Evolutionary conservation across 2,797 vertebrate species (phyloP), one percentile per base, ranked within the genome.

Genomic region (Cirrhinus molitorella): DNA sequence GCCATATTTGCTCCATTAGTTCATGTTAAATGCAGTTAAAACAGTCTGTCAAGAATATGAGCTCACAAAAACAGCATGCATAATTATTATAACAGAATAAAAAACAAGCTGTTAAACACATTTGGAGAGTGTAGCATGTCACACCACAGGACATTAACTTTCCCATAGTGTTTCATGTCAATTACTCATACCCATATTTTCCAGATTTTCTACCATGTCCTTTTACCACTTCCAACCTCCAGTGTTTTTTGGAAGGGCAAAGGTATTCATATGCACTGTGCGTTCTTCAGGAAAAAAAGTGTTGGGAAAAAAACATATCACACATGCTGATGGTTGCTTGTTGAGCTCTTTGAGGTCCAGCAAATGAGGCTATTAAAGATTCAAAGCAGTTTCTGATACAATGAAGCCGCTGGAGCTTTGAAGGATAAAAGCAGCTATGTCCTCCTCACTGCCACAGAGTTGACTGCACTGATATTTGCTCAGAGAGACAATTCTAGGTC

Each of bases 311-410:
- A 67, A 83, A 28, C 14, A 66, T 5, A 51, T 51, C 45, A 66
- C 45, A 67, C 19, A 55, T 67, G 49, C 61, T 83, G 72, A 43
- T 67, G 61, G 72, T 34, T 53, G 81, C 63, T 76, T 76, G 81
- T 76, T 43, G 49, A 40, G 65, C 82, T 70, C 55, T 77, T 61
- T 78, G 66, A 68, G 66, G 28, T 70, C 67, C 40, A 61, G 65
- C 16, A 71, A 83, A 78, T 83, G 74, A 83, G 74, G 82, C 66
- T 78, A 83, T 83, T 83, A 78, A 71, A 31, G 55, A 83, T 83
- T 83, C 82, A 83, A 77, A 78, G 82, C 74, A 25, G 66, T 78
- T 61, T 75, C 21, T 89, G 79, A 87, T 90, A 94, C 74, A 61
- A 83, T 83, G 55, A 63, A 71, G 43, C 55, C 40, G 1, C 74